Percentiles rank a stretch among this genome's conserved stretches.
Evolutionary conservation across 2,113 vertebrate species (phyloP).

Genomic region (Chrysochloris asiatica): DNA sequence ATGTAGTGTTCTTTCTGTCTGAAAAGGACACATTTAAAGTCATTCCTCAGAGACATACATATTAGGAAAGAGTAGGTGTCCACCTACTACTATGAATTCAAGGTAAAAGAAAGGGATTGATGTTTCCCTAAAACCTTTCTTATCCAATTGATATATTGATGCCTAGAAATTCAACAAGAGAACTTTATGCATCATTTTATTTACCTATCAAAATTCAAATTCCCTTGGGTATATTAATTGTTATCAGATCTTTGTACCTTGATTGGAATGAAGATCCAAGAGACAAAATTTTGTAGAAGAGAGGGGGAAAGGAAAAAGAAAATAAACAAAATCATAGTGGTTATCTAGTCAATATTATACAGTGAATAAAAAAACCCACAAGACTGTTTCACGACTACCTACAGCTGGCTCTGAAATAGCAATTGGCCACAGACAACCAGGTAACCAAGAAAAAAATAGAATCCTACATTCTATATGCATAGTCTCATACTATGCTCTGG

Average conservation of each 20-base stretch:
- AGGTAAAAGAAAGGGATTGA: neutral
- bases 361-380: neutral
- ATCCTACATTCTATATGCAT: neutral
- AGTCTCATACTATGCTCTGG: neutral
- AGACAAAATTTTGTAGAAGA: neutral
- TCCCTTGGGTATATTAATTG: neutral
- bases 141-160: neutral
- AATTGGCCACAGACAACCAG: constrained; percentile 8
- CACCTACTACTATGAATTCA: neutral
- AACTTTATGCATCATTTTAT: neutral
- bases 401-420: neutral
- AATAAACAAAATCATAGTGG: neutral
- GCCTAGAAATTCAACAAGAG: neutral
- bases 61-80: neutral
- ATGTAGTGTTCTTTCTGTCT: neutral
- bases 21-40: neutral
- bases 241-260: neutral
- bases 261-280: neutral
- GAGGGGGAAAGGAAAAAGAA: neutral
- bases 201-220: neutral
- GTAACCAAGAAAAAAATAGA: neutral
- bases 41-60: neutral
- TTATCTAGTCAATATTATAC: neutral
- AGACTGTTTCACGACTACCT: neutral
- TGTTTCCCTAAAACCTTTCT: neutral